These are phyloP conservation scores for Sander lucioperca DNA, from an alignment of 2,113 vertebrate genomes.

Conservation along the genomic window DNA sequence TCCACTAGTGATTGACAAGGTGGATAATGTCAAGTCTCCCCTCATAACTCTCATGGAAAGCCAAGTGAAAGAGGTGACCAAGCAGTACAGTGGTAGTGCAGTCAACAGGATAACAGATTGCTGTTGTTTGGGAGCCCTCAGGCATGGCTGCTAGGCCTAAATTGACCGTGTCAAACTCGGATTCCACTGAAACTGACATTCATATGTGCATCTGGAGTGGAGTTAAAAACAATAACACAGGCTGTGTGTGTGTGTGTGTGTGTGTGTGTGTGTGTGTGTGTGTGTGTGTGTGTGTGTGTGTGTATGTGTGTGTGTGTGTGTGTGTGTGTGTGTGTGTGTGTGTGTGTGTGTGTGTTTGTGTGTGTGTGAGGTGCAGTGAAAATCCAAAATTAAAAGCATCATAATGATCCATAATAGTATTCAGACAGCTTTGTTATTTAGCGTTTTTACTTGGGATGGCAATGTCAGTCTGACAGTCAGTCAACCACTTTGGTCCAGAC, in stretches of 20 bases:
- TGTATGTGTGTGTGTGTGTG: no score
- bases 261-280: no score
- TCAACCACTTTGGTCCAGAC: no score
- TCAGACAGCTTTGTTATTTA: no score
- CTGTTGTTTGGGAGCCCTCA: constrained; percentile 38
- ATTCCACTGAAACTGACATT: constrained; percentile 31
- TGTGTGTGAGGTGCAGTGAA: background rate
- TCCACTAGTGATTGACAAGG: constrained; percentile 2
- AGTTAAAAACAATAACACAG: background rate
- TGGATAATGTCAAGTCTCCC: constrained; percentile 39
- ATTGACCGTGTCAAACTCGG: constrained; percentile 13
- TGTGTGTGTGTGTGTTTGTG: no score
- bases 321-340: no score
- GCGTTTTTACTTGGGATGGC: no score
- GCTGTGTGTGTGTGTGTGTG: no score
- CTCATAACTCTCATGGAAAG: constrained; percentile 34
- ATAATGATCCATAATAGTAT: background rate
- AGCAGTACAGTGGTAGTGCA: constrained; percentile 15
- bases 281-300: no score
- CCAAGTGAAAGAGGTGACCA: constrained; percentile 26
- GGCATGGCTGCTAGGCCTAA: constrained; percentile 38
- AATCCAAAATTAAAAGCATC: background rate
- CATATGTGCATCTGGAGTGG: background rate
- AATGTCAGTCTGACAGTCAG: no score
- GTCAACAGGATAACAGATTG: constrained; percentile 31